Percentiles rank a stretch among this genome's conserved stretches.
Conservation (phyloP, 2,888 invertebrate species). For the Myopa tessellatipennis region DNA sequence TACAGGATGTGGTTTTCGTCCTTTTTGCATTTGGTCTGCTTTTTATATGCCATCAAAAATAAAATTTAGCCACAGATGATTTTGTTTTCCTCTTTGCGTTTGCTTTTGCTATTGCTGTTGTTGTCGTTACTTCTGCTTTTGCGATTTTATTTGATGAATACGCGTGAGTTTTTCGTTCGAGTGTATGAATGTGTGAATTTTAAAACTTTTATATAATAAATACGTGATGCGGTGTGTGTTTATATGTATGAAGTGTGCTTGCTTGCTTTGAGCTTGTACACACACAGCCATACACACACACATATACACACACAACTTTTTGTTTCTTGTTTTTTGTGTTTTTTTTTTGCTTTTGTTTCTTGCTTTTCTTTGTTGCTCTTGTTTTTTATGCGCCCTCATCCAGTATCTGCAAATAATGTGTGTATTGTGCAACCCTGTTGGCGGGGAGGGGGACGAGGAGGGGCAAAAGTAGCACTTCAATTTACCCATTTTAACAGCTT, state of each 20-base stretch:
- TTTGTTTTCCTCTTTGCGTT: too few relatives aligned
- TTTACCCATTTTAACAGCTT: slow-evolving; percentile 6
- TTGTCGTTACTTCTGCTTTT: too few relatives aligned
- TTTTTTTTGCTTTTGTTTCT: too few relatives aligned
- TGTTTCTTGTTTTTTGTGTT: not conserved
- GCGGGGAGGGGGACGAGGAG: not conserved
- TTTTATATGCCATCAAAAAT: not conserved
- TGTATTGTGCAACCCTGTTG: not conserved
- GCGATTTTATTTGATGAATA: too few relatives aligned
- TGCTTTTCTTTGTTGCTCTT: not conserved
- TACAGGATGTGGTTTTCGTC: not conserved
- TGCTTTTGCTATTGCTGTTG: too few relatives aligned
- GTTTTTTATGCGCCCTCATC: slow-evolving; percentile 1
- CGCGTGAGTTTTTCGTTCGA: too few relatives aligned
- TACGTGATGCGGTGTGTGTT: not conserved
- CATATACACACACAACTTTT: not conserved
- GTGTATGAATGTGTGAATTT: too few relatives aligned
- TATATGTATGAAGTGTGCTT: not conserved
- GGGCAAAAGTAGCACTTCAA: not conserved
- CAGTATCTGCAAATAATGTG: not conserved
- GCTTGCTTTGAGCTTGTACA: not conserved
- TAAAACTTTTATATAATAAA: too few relatives aligned
- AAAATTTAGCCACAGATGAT: not conserved
- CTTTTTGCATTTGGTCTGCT: too few relatives aligned
- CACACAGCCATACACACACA: not conserved